Conservation (phyloP, 2,113 vertebrate species). For the Ageneiosus marmoratus region DNA sequence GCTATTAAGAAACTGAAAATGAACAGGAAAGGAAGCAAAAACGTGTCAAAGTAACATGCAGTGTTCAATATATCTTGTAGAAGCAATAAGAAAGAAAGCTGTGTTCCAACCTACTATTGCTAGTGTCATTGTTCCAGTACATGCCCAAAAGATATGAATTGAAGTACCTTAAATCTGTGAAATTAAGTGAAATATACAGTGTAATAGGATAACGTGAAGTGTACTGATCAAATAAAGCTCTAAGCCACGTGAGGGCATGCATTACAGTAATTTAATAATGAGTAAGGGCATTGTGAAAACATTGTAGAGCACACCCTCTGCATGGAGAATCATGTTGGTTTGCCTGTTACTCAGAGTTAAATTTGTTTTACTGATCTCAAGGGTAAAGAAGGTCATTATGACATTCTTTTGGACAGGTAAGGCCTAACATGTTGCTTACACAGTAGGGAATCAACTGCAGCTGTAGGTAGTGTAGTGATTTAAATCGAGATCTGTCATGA, state of each 20-base stretch:
- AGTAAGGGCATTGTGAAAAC: background rate
- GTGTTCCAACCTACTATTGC: background rate
- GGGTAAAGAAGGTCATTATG: conserved; percentile 35
- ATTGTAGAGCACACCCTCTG: conserved; percentile 16
- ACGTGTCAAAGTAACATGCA: background rate
- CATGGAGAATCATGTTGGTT: conserved; percentile 54
- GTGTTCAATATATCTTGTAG: background rate
- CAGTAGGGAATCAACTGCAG: conserved; percentile 35
- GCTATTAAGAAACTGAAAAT: background rate
- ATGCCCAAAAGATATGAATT: background rate
- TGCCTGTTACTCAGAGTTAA: conserved; percentile 11
- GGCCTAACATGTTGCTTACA: conserved; percentile 34
- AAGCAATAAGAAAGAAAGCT: background rate
- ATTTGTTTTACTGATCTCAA: conserved; percentile 7
- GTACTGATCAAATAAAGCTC: background rate
- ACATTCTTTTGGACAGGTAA: conserved; percentile 39
- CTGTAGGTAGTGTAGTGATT: conserved; percentile 17
- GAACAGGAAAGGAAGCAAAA: background rate
- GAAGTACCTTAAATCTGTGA: background rate
- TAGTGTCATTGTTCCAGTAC: background rate
- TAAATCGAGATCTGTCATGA: conserved; percentile 22
- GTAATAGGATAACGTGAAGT: background rate
- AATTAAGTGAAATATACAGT: background rate
- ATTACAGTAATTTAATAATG: background rate
- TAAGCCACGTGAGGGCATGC: background rate